Percentiles rank a stretch among this genome's conserved stretches.
Evolutionary conservation across 2,113 vertebrate genomes (phyloP).

Genomic region (Erythrolamprus reginae): DNA sequence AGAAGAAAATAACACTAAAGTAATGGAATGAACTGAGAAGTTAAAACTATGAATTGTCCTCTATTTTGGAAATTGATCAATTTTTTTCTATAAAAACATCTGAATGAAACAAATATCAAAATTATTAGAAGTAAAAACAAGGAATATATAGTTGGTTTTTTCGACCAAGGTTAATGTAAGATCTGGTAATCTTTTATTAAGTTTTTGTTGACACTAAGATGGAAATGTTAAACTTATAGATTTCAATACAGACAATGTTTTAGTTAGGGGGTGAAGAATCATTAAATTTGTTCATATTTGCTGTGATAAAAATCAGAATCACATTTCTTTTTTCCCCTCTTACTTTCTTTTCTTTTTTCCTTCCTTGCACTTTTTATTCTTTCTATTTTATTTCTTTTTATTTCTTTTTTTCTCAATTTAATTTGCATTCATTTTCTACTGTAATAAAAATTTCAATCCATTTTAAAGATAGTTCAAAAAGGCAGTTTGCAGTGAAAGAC

Average conservation of each 20-base stretch:
- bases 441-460: background rate
- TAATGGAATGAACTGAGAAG: background rate
- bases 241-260: background rate
- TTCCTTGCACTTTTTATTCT: background rate
- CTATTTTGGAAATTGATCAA: background rate
- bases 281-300: background rate
- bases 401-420: background rate
- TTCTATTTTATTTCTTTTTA: background rate
- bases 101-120: background rate
- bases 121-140: background rate
- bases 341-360: too few relatives aligned
- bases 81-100: background rate
- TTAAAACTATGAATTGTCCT: background rate
- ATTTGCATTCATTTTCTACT: background rate
- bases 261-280: background rate
- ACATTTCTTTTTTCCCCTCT: background rate
- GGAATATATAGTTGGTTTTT: background rate
- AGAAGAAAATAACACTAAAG: background rate
- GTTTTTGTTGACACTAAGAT: background rate
- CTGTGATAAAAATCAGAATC: background rate
- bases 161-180: background rate
- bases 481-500: background rate
- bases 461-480: background rate
- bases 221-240: background rate
- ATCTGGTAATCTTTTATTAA: background rate